Conservation (phyloP, 2,888 invertebrate genomes). For the Drosophila setosimentum region DNA sequence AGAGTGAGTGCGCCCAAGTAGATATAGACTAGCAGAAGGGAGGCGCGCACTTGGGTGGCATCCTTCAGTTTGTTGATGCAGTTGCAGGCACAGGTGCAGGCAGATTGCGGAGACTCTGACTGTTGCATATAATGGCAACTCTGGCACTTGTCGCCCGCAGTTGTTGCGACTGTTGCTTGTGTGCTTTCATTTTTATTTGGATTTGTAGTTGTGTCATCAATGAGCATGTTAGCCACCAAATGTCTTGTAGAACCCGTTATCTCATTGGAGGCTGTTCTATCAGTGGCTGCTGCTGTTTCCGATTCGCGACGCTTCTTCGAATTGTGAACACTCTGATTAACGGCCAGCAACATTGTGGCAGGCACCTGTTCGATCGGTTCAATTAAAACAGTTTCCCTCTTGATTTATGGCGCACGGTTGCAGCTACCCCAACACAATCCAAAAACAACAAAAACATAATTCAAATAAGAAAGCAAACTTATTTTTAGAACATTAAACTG, state of each 20-base stretch:
- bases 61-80: constrained; percentile 41
- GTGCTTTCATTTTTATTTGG: neutral
- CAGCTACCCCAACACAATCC: constrained; percentile 10
- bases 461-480: constrained; percentile 18
- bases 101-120: neutral
- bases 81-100: constrained; percentile 45
- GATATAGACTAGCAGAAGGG: constrained; percentile 71
- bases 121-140: constrained; percentile 50
- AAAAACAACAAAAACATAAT: constrained; percentile 6
- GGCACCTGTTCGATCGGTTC: constrained; percentile 47
- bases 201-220: constrained; percentile 12
- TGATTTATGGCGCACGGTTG: constrained; percentile 68
- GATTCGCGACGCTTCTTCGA: constrained; percentile 50
- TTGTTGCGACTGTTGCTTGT: neutral
- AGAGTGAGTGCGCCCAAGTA: constrained; percentile 80
- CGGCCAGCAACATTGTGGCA: constrained; percentile 79
- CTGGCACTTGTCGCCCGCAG: constrained; percentile 23
- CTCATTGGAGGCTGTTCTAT: constrained; percentile 13
- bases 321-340: constrained; percentile 78
- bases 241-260: constrained; percentile 56
- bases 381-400: constrained; percentile 22
- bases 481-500: constrained; percentile 53
- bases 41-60: constrained; percentile 19
- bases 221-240: constrained; percentile 54
- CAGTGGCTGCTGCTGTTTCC: constrained; percentile 22